Percentiles rank a stretch among this genome's conserved stretches.
Evolutionary conservation across 2,113 vertebrate genomes (phyloP).

Genomic region (Laterallus jamaicensis): DNA sequence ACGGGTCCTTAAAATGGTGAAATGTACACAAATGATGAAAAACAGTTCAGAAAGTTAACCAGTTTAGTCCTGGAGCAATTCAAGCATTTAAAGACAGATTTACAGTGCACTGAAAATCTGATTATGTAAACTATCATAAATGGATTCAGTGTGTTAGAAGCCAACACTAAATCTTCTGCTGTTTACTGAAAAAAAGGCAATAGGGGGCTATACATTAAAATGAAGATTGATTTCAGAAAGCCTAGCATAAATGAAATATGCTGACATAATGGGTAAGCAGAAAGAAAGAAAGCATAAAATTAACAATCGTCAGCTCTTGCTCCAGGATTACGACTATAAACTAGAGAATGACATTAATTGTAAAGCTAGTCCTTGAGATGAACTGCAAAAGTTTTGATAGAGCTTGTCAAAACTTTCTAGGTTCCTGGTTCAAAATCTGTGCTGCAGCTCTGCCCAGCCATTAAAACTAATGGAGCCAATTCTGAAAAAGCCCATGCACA

Average conservation of each 20-base stretch:
- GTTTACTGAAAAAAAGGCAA: conserved; percentile 28
- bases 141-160: conserved; percentile 30
- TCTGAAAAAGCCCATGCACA: background rate
- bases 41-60: conserved; percentile 14
- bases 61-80: conserved; percentile 16
- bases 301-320: conserved; percentile 25
- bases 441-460: background rate
- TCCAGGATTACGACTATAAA: conserved; percentile 19
- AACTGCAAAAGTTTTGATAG: conserved; percentile 22
- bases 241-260: conserved; percentile 17
- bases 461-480: background rate
- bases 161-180: conserved; percentile 53
- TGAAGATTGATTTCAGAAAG: conserved; percentile 44
- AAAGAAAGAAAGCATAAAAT: conserved; percentile 55
- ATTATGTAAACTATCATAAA: conserved; percentile 55
- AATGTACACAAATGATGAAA: conserved; percentile 12
- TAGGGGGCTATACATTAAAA: conserved; percentile 42
- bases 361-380: conserved; percentile 18
- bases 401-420: background rate
- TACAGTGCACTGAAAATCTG: conserved; percentile 41
- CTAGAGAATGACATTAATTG: conserved; percentile 33
- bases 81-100: conserved; percentile 36
- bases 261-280: conserved; percentile 44
- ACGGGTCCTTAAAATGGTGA: background rate
- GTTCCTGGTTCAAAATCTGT: background rate